A percentile compares a stretch with the other conserved stretches of the same genome.
Evolutionary conservation across 2,888 invertebrate genomes (phyloP).

Genomic region (Noctua janthina): DNA sequence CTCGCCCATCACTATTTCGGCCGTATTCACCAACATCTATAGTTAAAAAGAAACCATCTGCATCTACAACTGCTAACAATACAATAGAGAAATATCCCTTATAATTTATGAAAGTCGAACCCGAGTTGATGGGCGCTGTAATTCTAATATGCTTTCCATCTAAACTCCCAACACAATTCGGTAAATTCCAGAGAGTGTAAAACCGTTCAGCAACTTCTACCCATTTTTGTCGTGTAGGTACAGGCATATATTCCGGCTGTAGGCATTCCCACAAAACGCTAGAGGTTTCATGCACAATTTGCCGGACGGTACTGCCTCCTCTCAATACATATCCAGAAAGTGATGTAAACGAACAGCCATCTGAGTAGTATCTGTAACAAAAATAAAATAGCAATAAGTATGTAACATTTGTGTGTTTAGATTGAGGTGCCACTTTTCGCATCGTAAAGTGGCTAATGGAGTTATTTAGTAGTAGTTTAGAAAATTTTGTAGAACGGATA

Average conservation of each 20-base stretch:
- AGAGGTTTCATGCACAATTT: conserved; percentile 54
- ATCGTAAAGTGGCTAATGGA: too few species aligned
- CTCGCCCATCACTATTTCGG: conserved; percentile 64
- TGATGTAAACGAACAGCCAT: conserved; percentile 41
- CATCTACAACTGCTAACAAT: conserved; percentile 57
- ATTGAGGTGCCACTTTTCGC: too few species aligned
- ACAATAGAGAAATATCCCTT: conserved; percentile 61
- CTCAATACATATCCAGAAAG: conserved; percentile 14
- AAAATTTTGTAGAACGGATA: too few species aligned
- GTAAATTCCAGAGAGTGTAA: conserved; percentile 61
- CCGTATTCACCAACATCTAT: conserved; percentile 65
- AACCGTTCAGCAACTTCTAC: conserved; percentile 53
- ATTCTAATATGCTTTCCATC: conserved; percentile 65
- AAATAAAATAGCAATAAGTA: conserved; percentile 15
- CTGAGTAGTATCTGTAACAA: conserved; percentile 34
- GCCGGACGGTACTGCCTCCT: conserved; percentile 2
- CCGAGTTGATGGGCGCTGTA: conserved; percentile 52
- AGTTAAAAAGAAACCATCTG: conserved; percentile 59
- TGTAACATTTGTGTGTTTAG: too few species aligned
- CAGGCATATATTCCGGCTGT: conserved; percentile 54
- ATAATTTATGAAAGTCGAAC: conserved; percentile 59
- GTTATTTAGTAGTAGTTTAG: too few species aligned
- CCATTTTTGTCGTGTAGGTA: conserved; percentile 53
- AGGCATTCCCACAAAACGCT: conserved; percentile 44
- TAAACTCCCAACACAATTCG: conserved; percentile 60